Conservation (phyloP, 64 coral and sea anemone species). For the Hydrozoanthus tunicans region DNA sequence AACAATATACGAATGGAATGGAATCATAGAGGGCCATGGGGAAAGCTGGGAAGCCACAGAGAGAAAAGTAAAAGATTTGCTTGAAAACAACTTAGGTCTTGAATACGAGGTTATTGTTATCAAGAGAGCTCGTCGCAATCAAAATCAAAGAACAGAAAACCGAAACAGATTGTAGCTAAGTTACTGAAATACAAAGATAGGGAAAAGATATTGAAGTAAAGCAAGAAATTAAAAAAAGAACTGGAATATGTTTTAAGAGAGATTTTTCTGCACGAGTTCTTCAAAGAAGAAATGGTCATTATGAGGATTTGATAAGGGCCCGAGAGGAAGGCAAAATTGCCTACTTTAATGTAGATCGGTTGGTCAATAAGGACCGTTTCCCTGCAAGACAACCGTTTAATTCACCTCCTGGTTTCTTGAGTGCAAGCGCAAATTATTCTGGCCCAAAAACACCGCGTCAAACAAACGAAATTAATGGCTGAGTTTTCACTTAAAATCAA, state of each 20-base stretch:
- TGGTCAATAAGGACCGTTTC: conserved; percentile 46
- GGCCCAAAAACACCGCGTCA: conserved; percentile 19
- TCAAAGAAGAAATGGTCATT: conserved; percentile 27
- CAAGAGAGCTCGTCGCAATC: conserved; percentile 16
- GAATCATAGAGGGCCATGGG: not conserved
- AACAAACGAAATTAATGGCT: not conserved
- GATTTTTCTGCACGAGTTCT: conserved; percentile 39
- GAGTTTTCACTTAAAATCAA: not conserved
- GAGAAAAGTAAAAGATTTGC: conserved; percentile 52
- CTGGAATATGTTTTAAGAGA: conserved; percentile 25
- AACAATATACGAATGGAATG: conserved; percentile 42
- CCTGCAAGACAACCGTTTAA: conserved; percentile 27
- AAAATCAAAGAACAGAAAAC: conserved; percentile 21
- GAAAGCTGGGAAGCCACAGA: conserved; percentile 1
- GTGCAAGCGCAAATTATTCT: conserved; percentile 5
- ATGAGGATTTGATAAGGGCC: conserved; percentile 16
- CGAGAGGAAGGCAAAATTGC: conserved; percentile 62
- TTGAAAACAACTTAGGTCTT: conserved; percentile 40
- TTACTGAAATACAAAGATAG: conserved; percentile 1
- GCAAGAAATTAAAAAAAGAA: conserved; percentile 48
- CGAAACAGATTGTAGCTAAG: conserved; percentile 26
- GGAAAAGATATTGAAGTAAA: conserved; percentile 19
- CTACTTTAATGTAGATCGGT: conserved; percentile 53
- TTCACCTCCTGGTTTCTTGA: conserved; percentile 3
- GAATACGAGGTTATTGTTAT: conserved; percentile 19